Conservation (phyloP, 2,797 vertebrate species). For the Syndactyla subalaris region DNA sequence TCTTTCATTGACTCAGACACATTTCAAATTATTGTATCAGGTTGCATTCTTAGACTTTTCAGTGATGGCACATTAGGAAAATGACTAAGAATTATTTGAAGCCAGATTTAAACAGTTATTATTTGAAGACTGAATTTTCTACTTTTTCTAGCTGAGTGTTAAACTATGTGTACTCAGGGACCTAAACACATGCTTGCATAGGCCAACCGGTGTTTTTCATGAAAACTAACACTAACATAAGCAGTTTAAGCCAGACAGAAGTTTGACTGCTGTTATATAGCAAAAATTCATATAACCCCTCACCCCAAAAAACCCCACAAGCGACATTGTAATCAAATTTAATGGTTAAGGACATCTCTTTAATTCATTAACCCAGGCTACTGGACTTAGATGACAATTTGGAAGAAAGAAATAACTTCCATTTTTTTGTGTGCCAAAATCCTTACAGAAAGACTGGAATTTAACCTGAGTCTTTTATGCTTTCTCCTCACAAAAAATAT, state of each 20-base stretch:
- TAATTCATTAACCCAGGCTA: background rate
- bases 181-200: background rate
- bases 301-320: background rate
- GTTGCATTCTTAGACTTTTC: background rate
- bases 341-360: background rate
- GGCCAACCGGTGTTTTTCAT: background rate
- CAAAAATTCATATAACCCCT: background rate
- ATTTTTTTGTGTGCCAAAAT: background rate
- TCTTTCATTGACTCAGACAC: background rate
- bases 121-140: background rate
- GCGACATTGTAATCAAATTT: background rate
- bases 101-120: background rate
- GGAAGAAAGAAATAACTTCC: background rate
- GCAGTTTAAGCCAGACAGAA: background rate
- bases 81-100: background rate
- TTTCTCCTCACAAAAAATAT: background rate
- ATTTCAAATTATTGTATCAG: background rate
- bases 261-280: background rate
- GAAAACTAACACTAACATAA: background rate
- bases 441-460: background rate
- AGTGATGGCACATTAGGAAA: background rate
- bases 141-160: background rate
- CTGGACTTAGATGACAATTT: background rate
- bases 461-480: background rate
- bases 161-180: background rate